These are phyloP conservation scores for Microcebus tavaratra DNA, from an alignment of 2,113 vertebrate species.

Conservation along the genomic window DNA sequence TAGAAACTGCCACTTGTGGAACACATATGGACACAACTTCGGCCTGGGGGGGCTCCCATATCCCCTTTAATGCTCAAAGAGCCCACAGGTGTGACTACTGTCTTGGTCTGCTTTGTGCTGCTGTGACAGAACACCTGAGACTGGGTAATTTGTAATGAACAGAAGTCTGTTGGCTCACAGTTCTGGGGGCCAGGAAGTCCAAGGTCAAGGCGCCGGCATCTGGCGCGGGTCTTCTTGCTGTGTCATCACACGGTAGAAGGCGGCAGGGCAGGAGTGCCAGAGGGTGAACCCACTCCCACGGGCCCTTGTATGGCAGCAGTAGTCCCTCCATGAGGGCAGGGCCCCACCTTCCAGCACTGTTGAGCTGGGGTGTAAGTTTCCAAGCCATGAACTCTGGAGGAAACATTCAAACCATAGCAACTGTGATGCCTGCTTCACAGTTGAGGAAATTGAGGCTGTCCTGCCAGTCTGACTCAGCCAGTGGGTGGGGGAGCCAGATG, in stretches of 20 bases:
- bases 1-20: not conserved
- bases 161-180: too few relatives aligned
- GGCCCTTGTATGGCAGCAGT: not conserved
- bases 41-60: not conserved
- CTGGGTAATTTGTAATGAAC: not conserved
- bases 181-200: not conserved
- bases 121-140: not conserved
- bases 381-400: not conserved
- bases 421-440: not conserved
- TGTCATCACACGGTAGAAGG: not conserved
- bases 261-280: not conserved
- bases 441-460: not conserved
- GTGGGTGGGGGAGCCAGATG: not conserved
- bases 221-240: not conserved
- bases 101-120: not conserved
- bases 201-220: rapidly evolving
- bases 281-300: not conserved
- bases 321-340: not conserved
- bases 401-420: not conserved
- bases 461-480: not conserved
- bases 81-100: not conserved
- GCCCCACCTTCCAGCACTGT: not conserved
- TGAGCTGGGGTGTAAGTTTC: not conserved
- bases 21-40: not conserved
- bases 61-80: not conserved